Evolutionary conservation across 2,797 vertebrate genomes (phyloP).

Genomic region (Falco rusticolus): DNA sequence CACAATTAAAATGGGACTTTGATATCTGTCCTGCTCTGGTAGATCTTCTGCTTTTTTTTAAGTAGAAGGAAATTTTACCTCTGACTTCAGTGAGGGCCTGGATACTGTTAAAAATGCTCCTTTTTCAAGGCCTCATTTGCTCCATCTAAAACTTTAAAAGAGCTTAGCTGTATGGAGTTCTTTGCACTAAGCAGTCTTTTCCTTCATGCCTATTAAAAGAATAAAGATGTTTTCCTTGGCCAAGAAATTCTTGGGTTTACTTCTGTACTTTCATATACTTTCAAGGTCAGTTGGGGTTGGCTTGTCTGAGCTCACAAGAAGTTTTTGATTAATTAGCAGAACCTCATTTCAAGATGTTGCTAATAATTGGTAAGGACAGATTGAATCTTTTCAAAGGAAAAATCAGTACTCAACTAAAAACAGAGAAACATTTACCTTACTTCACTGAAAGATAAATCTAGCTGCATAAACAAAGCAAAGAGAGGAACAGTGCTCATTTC

Average conservation of each 20-base stretch:
- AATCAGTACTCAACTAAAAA: not conserved
- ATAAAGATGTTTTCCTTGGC: constrained; percentile 60
- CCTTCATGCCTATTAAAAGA: constrained; percentile 40
- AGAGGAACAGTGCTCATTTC: not conserved
- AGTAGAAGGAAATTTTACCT: not conserved
- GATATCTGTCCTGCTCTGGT: not conserved
- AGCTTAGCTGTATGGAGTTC: not conserved
- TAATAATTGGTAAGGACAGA: not conserved
- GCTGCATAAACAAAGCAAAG: not conserved
- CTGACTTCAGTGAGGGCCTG: not conserved
- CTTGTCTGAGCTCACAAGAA: constrained; percentile 24
- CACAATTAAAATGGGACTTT: not conserved
- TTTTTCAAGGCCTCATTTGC: not conserved
- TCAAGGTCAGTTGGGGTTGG: constrained; percentile 19
- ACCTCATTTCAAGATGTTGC: constrained; percentile 4
- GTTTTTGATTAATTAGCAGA: constrained; percentile 54
- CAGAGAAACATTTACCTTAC: not conserved
- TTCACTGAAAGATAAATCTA: not conserved
- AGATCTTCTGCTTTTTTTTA: not conserved
- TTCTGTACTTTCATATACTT: constrained; percentile 38
- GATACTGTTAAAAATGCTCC: not conserved
- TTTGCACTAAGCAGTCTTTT: not conserved
- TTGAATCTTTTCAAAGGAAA: not conserved
- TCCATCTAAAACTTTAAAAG: not conserved
- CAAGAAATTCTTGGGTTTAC: constrained; percentile 14